These are phyloP conservation scores for Melanotaenia boesemani DNA, from an alignment of 2,797 vertebrate species.

Conservation along the genomic window DNA sequence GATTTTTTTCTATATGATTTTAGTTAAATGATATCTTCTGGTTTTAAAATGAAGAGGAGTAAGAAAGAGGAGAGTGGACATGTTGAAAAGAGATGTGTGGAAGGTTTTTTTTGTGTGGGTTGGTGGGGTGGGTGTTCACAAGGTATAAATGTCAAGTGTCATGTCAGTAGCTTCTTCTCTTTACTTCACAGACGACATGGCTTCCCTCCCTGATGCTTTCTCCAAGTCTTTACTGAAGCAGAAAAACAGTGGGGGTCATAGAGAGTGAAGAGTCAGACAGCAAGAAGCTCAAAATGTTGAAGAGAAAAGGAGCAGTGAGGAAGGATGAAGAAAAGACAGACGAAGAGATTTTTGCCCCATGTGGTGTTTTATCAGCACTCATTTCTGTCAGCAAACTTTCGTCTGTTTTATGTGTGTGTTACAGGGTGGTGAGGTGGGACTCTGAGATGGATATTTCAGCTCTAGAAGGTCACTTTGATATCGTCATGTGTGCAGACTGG, in stretches of 20 bases:
- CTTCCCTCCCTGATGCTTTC: slow-evolving; percentile 52
- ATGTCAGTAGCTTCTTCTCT: slow-evolving; percentile 61
- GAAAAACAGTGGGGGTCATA: slow-evolving; percentile 66
- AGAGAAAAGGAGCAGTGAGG: slow-evolving; percentile 22
- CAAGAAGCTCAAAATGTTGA: slow-evolving; percentile 26
- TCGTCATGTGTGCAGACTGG: slow-evolving; percentile 99
- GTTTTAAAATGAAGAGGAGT: not conserved
- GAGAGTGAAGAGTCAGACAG: slow-evolving; percentile 69
- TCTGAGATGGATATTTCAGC: slow-evolving; percentile 93
- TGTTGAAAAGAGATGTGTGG: slow-evolving; percentile 10
- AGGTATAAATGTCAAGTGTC: slow-evolving; percentile 83
- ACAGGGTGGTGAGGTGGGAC: slow-evolving; percentile 97
- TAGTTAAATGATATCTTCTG: not conserved
- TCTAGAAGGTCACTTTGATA: slow-evolving; percentile 96
- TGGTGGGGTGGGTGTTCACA: slow-evolving; percentile 25
- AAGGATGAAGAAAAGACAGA: slow-evolving; percentile 23
- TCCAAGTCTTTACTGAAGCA: slow-evolving; percentile 59
- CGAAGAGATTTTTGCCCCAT: slow-evolving; percentile 20
- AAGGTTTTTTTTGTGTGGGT: slow-evolving; percentile 11
- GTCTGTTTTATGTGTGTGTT: slow-evolving; percentile 58
- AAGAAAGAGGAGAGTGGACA: slow-evolving; percentile 14
- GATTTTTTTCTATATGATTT: too few species aligned
- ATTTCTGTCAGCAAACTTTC: slow-evolving; percentile 20
- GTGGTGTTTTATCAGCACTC: slow-evolving; percentile 5
- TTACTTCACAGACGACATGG: slow-evolving; percentile 63